Conservation (phyloP, 2,888 invertebrate genomes). For the Dicyrtomina minuta region DNA sequence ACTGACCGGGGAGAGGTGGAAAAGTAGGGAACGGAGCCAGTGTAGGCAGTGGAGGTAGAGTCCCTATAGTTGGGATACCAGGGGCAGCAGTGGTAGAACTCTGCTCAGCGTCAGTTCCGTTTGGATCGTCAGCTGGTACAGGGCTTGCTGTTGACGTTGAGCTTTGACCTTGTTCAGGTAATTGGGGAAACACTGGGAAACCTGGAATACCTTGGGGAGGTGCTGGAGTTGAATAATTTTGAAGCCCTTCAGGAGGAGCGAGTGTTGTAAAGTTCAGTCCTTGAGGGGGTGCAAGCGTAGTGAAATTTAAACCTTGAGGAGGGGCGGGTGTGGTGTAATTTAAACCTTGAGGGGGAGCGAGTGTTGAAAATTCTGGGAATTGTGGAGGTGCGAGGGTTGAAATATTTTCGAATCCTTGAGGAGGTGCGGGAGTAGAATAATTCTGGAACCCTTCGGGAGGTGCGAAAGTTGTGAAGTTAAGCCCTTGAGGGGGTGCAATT, state of each 20-base stretch:
- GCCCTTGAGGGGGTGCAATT: background rate
- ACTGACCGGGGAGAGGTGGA: conserved; percentile 18
- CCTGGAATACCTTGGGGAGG: background rate
- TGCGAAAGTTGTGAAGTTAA: background rate
- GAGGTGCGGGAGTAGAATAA: background rate
- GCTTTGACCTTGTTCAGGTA: background rate
- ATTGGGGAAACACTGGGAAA: background rate
- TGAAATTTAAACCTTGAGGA: too few species aligned
- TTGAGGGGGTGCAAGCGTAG: too few species aligned
- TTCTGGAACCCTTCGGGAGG: background rate
- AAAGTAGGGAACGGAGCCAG: conserved; percentile 8
- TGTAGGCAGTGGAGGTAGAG: conserved; percentile 16
- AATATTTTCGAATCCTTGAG: background rate
- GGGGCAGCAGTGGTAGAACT: background rate
- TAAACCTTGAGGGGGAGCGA: too few species aligned
- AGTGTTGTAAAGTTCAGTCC: background rate
- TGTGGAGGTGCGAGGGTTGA: background rate
- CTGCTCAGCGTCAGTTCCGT: background rate
- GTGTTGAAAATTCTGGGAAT: background rate
- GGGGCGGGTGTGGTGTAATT: too few species aligned
- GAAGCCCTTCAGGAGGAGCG: too few species aligned
- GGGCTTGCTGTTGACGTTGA: background rate
- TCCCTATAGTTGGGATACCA: conserved; percentile 2
- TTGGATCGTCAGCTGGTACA: conserved; percentile 10
- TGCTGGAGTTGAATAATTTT: background rate